Evolutionary conservation across 2,797 vertebrate species (phyloP).

Genomic region (Enteromius paludinosus): DNA sequence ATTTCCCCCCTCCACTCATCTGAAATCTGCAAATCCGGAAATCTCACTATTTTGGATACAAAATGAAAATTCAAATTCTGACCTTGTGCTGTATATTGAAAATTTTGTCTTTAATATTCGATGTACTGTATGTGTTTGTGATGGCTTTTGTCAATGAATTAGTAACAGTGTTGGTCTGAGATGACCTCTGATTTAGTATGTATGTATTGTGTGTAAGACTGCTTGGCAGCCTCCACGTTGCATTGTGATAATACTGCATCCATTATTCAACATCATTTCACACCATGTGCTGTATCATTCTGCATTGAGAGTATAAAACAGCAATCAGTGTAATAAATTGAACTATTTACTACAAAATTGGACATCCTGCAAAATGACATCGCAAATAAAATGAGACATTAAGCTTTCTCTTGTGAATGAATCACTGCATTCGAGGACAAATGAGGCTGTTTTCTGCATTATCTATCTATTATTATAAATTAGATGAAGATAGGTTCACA

Average conservation of each 20-base stretch:
- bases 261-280: conserved; percentile 2
- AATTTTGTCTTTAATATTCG: background rate
- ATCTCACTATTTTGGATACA: background rate
- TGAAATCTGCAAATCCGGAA: background rate
- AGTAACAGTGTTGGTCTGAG: background rate
- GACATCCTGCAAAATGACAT: background rate
- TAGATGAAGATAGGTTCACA: background rate
- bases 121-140: background rate
- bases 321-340: background rate
- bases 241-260: background rate
- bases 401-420: background rate
- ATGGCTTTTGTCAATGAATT: background rate
- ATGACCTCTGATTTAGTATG: conserved; percentile 9
- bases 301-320: background rate
- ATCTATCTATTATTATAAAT: background rate
- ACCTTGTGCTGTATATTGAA: background rate
- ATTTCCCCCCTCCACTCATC: background rate
- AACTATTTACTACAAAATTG: background rate
- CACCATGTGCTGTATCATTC: background rate
- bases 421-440: background rate
- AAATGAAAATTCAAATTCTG: background rate
- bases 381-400: background rate
- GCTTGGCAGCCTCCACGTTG: background rate
- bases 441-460: background rate
- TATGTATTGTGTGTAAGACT: background rate